Evolutionary conservation across 1,140 invertebrate genomes (phyloP).

Genomic region (Pseudomyrmex gracilis): DNA sequence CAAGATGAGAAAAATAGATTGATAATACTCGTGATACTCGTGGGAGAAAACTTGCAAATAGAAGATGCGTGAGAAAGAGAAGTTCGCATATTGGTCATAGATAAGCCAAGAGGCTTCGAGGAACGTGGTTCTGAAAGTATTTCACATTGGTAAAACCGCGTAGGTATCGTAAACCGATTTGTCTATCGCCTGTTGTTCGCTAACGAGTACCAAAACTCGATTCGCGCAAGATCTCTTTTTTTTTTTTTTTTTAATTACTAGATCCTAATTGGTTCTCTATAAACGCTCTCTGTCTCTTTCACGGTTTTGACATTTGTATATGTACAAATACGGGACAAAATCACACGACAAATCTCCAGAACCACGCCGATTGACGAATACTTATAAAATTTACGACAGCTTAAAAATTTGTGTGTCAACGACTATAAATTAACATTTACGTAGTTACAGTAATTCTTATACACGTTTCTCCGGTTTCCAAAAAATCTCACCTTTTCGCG

Average conservation of each 20-base stretch:
- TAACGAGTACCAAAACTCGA: constrained; percentile 11
- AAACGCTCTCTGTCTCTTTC: background rate
- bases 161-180: constrained; percentile 32
- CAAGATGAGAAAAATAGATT: background rate
- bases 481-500: constrained; percentile 27
- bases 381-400: constrained; percentile 58
- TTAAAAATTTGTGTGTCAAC: constrained; percentile 57
- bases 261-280: constrained; percentile 36
- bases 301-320: background rate
- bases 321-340: constrained; percentile 43
- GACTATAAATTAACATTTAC: constrained; percentile 57
- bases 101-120: constrained; percentile 31
- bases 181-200: constrained; percentile 14
- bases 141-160: constrained; percentile 20
- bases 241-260: background rate
- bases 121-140: constrained; percentile 65
- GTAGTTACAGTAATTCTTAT: constrained; percentile 39
- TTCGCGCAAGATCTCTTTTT: background rate
- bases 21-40: background rate
- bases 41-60: constrained; percentile 17
- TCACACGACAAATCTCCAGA: constrained; percentile 56
- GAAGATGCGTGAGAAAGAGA: constrained; percentile 32
- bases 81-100: constrained; percentile 45
- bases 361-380: constrained; percentile 54
- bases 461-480: constrained; percentile 5